phyloP scores from a whole-genome alignment of 2,113 vertebrate genomes.

The Chloropsis cyanopogon region DNA sequence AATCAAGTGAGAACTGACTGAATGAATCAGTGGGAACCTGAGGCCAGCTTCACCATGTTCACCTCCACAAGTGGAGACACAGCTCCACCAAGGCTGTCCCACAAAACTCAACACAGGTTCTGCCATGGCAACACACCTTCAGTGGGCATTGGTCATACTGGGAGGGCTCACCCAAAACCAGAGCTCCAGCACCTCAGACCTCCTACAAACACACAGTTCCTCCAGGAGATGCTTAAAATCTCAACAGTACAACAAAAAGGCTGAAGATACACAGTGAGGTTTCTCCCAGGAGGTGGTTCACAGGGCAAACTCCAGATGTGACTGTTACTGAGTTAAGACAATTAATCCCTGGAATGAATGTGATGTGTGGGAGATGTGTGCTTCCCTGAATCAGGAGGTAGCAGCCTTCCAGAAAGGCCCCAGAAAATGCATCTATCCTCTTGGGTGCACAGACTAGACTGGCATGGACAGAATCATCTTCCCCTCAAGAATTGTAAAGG shows the following conservation, averaged over 20 bases:
- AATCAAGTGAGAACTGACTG: neutral
- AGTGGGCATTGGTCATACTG: neutral
- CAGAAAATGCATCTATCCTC: neutral
- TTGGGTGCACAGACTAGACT: neutral
- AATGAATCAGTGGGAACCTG: neutral
- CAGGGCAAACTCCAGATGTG: neutral
- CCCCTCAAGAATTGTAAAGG: neutral
- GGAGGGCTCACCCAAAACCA: neutral
- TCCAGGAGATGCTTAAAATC: neutral
- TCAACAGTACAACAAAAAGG: neutral
- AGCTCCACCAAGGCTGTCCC: neutral
- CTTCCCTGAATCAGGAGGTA: neutral
- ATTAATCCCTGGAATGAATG: neutral
- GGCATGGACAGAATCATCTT: neutral
- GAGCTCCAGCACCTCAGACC: neutral
- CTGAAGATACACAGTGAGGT: neutral
- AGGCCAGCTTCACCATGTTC: too few species aligned
- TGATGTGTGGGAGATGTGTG: neutral
- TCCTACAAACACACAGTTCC: neutral
- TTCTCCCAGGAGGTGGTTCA: neutral
- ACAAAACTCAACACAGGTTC: neutral
- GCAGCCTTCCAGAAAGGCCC: neutral
- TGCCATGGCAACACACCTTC: neutral
- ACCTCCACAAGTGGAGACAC: accelerated
- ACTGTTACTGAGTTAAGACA: neutral